Base-by-base conservation (phyloP, 2,888 invertebrate genomes). In the Agriotes lineatus region DNA sequence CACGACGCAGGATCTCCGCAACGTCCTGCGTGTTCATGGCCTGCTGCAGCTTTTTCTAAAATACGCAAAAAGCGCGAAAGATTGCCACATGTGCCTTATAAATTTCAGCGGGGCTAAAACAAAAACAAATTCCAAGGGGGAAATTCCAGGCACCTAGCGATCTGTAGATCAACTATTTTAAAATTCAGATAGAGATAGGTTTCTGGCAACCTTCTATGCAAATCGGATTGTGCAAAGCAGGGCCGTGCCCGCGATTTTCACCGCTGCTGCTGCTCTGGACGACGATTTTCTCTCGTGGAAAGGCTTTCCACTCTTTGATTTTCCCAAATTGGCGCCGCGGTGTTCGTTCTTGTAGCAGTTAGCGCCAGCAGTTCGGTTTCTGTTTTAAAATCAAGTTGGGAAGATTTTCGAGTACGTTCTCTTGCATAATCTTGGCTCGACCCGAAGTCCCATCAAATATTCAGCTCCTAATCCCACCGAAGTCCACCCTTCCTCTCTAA, bases 391-490 rank as follows among this genome's bases (percentile, higher is more conserved):
- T 63, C 57, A 30, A 30, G 57, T 57, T 48, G 39, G 33, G 48
- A 67, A 71, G 63, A 69, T 69, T 72, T 66, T 72, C 67, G 58
- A 72, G 60, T 73, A 68, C 72, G 70, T 68, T 65, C 60, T 72
- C 66, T 70, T 61, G 65, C 61, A 69, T 66, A 66, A 65, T 69
- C 66, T 62, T 66, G 61, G 56, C 62, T 62, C 63, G 61, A 64
- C 67, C 68, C 68, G 44, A 60, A 69, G 61, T 68, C 64, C 73
- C 67, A 78, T 78, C 76, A 77, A 78, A 78, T 78, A 78, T 78
- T 78, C 77, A 78, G 65, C 75, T 75, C 74, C 60, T 77, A 78
- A 79, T 79, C 77, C 77, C 67, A 70, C 69, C 73, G 72, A 76
- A 77, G 72, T 75, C 76, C 76, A 72, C 59, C 71, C 72, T 68